Evolutionary conservation across 2,113 vertebrate species (phyloP).

Genomic region (Aythya baeri): DNA sequence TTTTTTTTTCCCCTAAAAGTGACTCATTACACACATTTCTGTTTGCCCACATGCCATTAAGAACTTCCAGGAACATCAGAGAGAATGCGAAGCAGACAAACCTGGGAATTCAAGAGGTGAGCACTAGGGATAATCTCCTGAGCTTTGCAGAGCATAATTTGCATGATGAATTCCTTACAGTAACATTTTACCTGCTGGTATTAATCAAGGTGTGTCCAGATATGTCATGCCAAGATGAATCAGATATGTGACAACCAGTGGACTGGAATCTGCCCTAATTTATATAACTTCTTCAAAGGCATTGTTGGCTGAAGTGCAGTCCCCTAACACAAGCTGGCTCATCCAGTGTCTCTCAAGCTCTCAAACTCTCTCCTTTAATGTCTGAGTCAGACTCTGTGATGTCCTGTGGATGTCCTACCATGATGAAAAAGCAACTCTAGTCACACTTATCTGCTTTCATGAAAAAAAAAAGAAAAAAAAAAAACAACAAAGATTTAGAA

Average conservation of each 20-base stretch:
- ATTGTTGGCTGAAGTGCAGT: background rate
- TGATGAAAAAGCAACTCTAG: background rate
- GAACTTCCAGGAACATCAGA: background rate
- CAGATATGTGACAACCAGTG: background rate
- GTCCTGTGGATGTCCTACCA: background rate
- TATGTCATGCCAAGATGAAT: background rate
- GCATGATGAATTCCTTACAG: background rate
- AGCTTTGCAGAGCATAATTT: background rate
- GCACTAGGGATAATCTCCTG: background rate
- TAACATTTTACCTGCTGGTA: background rate
- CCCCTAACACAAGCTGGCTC: background rate
- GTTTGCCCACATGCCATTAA: background rate
- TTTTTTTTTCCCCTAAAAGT: background rate
- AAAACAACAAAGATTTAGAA: background rate
- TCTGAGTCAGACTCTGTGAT: background rate
- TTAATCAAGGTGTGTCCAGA: background rate
- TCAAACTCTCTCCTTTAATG: background rate
- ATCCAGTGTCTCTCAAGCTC: background rate
- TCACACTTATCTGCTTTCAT: background rate
- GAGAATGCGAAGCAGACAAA: background rate
- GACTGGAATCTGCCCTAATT: background rate
- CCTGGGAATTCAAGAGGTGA: background rate
- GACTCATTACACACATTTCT: background rate
- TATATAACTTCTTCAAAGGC: background rate
- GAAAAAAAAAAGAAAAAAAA: background rate